Conservation (phyloP, 2,797 vertebrate species). For the Mormyrus hasselquistii region DNA sequence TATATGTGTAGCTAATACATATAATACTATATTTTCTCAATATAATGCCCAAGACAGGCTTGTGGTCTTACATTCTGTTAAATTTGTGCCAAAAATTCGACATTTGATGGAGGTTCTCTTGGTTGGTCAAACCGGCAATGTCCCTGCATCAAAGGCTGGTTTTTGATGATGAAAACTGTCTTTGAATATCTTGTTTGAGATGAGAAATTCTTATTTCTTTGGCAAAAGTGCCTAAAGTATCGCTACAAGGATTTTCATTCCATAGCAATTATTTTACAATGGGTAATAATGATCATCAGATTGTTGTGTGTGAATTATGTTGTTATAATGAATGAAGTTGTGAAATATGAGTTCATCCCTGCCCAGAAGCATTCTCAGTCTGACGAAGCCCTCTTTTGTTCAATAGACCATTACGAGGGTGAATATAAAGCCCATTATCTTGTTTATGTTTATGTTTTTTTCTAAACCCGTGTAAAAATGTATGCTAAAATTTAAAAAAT, state of each 20-base stretch:
- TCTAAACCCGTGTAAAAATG: background rate
- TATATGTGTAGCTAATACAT: background rate
- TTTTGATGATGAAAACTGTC: background rate
- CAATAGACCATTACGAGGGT: background rate
- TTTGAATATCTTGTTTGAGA: background rate
- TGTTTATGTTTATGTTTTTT: background rate
- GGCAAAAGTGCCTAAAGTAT: background rate
- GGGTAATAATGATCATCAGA: background rate
- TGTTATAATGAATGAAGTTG: background rate
- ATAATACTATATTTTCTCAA: background rate
- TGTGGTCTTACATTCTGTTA: background rate
- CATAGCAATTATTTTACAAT: background rate
- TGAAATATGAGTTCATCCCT: background rate
- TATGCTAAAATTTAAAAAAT: no score
- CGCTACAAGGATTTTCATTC: background rate
- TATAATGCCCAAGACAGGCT: background rate
- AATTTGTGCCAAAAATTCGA: background rate
- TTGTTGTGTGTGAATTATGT: background rate
- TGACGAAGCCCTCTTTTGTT: background rate
- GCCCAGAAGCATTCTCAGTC: background rate
- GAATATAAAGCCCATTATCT: background rate
- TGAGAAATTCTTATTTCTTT: background rate
- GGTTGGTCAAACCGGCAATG: background rate
- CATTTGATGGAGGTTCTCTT: background rate
- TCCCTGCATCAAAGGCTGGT: background rate